Percentiles rank a stretch among this genome's conserved stretches.
These are phyloP conservation scores for Alcis repandata DNA, from an alignment of 2,888 invertebrate genomes.

Conservation along the genomic window DNA sequence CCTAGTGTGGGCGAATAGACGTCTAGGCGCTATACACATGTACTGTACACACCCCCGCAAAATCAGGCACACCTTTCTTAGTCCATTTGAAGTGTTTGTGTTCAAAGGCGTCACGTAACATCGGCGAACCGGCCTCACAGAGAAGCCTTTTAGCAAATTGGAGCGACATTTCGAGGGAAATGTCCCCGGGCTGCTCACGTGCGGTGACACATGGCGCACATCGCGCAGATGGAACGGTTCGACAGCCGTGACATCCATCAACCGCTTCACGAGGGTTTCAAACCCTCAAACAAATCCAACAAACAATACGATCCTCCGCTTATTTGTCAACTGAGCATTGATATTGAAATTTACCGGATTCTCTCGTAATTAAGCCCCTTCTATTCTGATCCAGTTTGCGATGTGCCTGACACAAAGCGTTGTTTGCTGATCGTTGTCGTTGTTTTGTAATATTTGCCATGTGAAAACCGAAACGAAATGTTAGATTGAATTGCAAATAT, in stretches of 20 bases:
- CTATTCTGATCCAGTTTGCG: constrained; percentile 46
- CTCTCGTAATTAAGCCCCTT: constrained; percentile 42
- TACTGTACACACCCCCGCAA: constrained; percentile 43
- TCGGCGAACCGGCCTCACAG: constrained; percentile 57
- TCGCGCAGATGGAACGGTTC: constrained; percentile 49
- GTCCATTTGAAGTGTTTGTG: constrained; percentile 54
- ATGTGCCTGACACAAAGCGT: constrained; percentile 26
- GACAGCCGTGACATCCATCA: constrained; percentile 49
- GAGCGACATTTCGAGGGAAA: constrained; percentile 62
- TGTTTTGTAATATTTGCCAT: constrained; percentile 40
- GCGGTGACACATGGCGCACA: constrained; percentile 45
- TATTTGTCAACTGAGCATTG: constrained; percentile 27
- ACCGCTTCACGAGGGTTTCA: constrained; percentile 28
- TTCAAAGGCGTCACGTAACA: constrained; percentile 63
- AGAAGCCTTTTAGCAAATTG: constrained; percentile 77
- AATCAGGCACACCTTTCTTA: constrained; percentile 60
- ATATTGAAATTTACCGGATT: constrained; percentile 34
- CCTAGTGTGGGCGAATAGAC: constrained; percentile 7
- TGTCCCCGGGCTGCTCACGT: constrained; percentile 43
- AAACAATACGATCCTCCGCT: constrained; percentile 16
- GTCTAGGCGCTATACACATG: constrained; percentile 6
- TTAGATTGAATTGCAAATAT: constrained; percentile 44
- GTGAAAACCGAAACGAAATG: constrained; percentile 34
- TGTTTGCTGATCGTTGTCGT: constrained; percentile 39
- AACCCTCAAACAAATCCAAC: constrained; percentile 37